Evolutionary conservation across 2,888 invertebrate genomes (phyloP), one percentile per base, ranked within the genome.

Genomic region (Drosophila nigricruria): DNA sequence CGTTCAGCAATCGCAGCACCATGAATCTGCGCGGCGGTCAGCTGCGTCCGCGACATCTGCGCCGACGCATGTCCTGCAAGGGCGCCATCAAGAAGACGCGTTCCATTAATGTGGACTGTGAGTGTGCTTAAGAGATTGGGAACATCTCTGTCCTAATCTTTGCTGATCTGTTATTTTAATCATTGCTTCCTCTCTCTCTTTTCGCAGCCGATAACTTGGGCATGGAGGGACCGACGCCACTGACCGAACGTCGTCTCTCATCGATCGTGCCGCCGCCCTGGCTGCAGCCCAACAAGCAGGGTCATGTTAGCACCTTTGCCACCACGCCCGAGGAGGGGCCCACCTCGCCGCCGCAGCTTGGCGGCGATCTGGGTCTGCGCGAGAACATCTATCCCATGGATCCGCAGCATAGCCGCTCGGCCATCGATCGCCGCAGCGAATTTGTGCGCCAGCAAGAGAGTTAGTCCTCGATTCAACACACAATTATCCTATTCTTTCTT

Each of bases 21-120:
- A 92, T 97, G 67, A 94, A 95, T 76, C 91, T 94, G 6, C 94
- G 94, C 10, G 93, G 94, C 30, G 91, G 93, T 0, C 94, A 93
- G 58, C 89, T 92, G 2, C 93, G 94, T 23, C 94, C 95, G 49
- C 94, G 95, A 38, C 93, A 94, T 66, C 86, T 96, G 52, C 94
- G 95, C 49, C 94, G 97, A 1, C 95, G 96, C 89, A 96, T 97
- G 96, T 97, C 97, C 0, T 96, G 98, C 23, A 96, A 96, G 86
- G 98, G 98, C 59, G 98, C 98, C 45, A 98, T 98, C 69, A 97
- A 97, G 93, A 97, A 98, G 92, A 98, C 98, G 0, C 94, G 98
- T 79, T 98, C 98, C 14, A 98, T 98, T 75, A 97, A 97, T 90
- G 96, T 98, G 9, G 98, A 97, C 92, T 96, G 97, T 97, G 93